phyloP scores from a whole-genome alignment of 2,797 vertebrate genomes.

The Apodemus agrarius region DNA sequence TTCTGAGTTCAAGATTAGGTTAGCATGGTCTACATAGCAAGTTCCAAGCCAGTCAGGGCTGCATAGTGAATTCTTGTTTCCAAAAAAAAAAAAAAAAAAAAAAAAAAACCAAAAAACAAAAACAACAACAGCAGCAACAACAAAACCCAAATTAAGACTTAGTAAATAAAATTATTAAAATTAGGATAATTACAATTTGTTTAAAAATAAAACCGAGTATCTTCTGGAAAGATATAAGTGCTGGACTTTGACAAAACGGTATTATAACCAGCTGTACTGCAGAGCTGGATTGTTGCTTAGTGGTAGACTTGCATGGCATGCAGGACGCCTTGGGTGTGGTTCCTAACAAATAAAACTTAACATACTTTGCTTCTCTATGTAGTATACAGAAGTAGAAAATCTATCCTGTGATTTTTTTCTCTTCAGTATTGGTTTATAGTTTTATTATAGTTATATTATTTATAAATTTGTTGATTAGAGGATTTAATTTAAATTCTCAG shows the following conservation, averaged over 20 bases:
- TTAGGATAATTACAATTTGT: constrained; percentile 42
- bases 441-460: constrained; percentile 45
- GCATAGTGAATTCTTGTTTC: not conserved
- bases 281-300: not conserved
- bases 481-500: constrained; percentile 18
- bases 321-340: not conserved
- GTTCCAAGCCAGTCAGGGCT: not conserved
- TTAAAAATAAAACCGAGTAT: constrained; percentile 38
- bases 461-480: constrained; percentile 18
- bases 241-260: not conserved
- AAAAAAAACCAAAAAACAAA: too few relatives aligned
- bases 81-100: not conserved
- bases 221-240: constrained; percentile 17
- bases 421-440: constrained; percentile 18
- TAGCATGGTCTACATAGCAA: not conserved
- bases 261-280: not conserved
- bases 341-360: not conserved
- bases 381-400: constrained; percentile 24
- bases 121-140: not conserved
- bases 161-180: not conserved
- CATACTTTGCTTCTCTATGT: not conserved
- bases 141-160: not conserved
- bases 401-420: constrained; percentile 35
- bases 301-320: not conserved
- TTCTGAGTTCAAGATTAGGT: not conserved